Percentiles rank a stretch among this genome's conserved stretches.
Conservation (phyloP, 2,888 invertebrate species). For the Sipha maydis region DNA sequence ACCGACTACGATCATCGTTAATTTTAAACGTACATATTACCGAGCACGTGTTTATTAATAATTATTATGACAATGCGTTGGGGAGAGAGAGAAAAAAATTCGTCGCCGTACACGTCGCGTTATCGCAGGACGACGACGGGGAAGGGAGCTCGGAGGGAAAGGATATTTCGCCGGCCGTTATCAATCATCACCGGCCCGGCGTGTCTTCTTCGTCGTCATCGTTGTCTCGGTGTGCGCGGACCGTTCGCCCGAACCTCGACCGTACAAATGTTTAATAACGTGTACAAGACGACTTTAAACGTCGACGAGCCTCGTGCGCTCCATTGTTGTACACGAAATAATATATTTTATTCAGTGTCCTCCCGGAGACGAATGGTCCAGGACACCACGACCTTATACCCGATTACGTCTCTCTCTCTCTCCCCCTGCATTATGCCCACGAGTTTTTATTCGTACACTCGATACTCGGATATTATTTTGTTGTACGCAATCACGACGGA, state of each 20-base stretch:
- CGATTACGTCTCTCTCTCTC: too few relatives aligned
- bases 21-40: too few relatives aligned
- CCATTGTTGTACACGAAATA: neutral
- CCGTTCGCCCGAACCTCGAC: neutral
- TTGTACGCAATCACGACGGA: neutral
- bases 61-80: neutral
- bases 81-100: neutral
- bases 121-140: neutral
- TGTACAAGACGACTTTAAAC: neutral
- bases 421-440: neutral
- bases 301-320: neutral
- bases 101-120: neutral
- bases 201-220: neutral
- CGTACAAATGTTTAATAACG: neutral
- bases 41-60: neutral
- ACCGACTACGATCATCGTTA: neutral
- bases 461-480: neutral
- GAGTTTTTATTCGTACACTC: neutral
- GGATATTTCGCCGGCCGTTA: neutral
- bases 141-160: neutral
- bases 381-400: too few relatives aligned
- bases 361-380: too few relatives aligned
- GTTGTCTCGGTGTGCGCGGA: neutral
- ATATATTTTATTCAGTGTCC: too few relatives aligned
- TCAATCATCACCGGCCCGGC: neutral